A percentile compares a stretch with the other conserved stretches of the same genome.
Evolutionary conservation across 2,888 invertebrate genomes (phyloP).

Genomic region (Acleris emargana): DNA sequence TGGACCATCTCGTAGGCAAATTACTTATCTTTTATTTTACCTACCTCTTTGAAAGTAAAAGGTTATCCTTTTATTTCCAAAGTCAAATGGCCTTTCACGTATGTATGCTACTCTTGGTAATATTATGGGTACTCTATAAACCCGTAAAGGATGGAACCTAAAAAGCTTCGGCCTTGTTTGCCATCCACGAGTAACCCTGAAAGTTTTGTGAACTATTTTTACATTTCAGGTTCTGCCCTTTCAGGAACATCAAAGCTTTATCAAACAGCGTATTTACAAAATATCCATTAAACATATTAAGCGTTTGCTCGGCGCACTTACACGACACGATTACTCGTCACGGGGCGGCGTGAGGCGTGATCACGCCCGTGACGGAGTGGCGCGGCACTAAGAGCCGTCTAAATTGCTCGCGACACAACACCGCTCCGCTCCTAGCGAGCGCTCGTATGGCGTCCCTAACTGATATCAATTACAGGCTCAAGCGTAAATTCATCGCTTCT

Average conservation of each 20-base stretch:
- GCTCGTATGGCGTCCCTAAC: slow-evolving; percentile 28
- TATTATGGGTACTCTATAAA: no score
- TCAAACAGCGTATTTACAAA: slow-evolving; percentile 12
- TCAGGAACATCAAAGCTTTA: background rate
- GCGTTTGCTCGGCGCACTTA: slow-evolving; percentile 8
- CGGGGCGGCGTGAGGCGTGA: slow-evolving; percentile 50
- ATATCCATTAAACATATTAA: slow-evolving; percentile 29
- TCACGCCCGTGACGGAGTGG: slow-evolving; percentile 64
- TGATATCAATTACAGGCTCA: slow-evolving; percentile 30
- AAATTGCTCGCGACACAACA: slow-evolving; percentile 64
- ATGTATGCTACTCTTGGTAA: no score
- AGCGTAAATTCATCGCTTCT: slow-evolving; percentile 3
- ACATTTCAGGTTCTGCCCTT: background rate
- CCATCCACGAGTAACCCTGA: background rate
- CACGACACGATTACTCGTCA: slow-evolving; percentile 44
- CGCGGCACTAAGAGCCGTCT: slow-evolving; percentile 61
- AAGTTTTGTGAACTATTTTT: background rate
- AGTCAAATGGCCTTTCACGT: background rate
- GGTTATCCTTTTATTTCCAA: slow-evolving; percentile 3
- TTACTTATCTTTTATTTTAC: slow-evolving; percentile 14
- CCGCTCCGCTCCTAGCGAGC: slow-evolving; percentile 32
- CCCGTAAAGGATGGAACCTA: background rate
- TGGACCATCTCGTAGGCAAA: slow-evolving; percentile 15
- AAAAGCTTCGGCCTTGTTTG: background rate
- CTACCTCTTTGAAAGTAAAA: background rate